Evolutionary conservation across 2,888 invertebrate species (phyloP), one percentile per base, ranked within the genome.

Genomic region (Conistra vaccinii): DNA sequence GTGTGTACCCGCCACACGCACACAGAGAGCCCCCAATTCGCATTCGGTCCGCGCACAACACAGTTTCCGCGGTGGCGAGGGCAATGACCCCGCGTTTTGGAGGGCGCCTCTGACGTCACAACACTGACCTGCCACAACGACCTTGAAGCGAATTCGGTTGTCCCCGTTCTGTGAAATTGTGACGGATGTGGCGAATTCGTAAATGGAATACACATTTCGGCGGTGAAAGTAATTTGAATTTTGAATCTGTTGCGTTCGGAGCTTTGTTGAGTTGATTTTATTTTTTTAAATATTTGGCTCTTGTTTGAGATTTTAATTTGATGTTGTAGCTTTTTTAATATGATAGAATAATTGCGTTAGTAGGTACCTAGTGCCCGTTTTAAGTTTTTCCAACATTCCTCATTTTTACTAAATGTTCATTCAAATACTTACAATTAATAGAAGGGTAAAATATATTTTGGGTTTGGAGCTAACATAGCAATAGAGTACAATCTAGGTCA

Each of bases 61-160:
- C 95, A 94, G 95, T 96, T 95, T 95, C 96, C 95, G 95, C 93
- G 91, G 93, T 94, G 94, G 94, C 93, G 93, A 93, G 96, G 94
- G 91, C 95, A 90, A 89, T 89, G 92, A 95, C 94, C 96, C 93
- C 90, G 72, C 87, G 93, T 93, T 96, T 96, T 95, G 95, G 95
- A 94, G 96, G 96, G 95, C 95, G 94, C 91, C 91, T 87, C 87
- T 96, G 95, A 96, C 96, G 96, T 96, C 96, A 96, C 93, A 88
- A 81, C 89, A 89, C 94, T 93, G 95, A 95, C 96, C 96, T 96
- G 93, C 96, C 95, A 88, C 95, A 87, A 90, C 90, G 95, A 95
- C 96, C 96, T 96, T 96, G 96, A 92, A 93, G 84, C 88, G 90
- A 91, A 89, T 89, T 93, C 93, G 90, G 93, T 90, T 91, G 90